Conservation (phyloP, 2,113 vertebrate species). For the Saguinus imperator region DNA sequence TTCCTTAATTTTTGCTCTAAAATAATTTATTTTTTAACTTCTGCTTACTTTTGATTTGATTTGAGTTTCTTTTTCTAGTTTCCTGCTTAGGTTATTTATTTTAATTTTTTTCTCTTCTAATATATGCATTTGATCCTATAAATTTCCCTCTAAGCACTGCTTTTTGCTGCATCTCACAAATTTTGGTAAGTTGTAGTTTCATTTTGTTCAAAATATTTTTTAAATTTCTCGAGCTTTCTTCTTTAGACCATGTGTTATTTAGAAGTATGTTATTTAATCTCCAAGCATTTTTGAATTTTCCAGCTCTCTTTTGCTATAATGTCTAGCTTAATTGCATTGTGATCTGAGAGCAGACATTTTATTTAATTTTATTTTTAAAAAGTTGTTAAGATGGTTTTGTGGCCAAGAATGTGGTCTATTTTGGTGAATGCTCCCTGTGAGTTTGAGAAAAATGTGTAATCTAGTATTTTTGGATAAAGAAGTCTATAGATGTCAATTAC, state of each 20-base stretch:
- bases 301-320: neutral
- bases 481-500: neutral
- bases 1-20: neutral
- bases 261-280: neutral
- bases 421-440: neutral
- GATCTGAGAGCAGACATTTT: neutral
- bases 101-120: neutral
- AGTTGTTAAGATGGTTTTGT: conserved; percentile 9
- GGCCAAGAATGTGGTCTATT: neutral
- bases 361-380: neutral
- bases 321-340: conserved; percentile 6
- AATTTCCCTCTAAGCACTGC: neutral
- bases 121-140: neutral
- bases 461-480: neutral
- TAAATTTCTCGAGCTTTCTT: neutral
- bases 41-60: neutral
- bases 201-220: conserved; percentile 12
- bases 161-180: neutral
- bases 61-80: neutral
- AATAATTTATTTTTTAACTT: conserved; percentile 5
- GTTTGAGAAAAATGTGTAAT: neutral
- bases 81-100: neutral
- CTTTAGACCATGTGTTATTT: neutral
- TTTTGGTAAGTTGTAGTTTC: neutral
- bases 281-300: neutral